Evolutionary conservation across 2,888 invertebrate species (phyloP), one percentile per base, ranked within the genome.

Genomic region (Cephus rjabovi): DNA sequence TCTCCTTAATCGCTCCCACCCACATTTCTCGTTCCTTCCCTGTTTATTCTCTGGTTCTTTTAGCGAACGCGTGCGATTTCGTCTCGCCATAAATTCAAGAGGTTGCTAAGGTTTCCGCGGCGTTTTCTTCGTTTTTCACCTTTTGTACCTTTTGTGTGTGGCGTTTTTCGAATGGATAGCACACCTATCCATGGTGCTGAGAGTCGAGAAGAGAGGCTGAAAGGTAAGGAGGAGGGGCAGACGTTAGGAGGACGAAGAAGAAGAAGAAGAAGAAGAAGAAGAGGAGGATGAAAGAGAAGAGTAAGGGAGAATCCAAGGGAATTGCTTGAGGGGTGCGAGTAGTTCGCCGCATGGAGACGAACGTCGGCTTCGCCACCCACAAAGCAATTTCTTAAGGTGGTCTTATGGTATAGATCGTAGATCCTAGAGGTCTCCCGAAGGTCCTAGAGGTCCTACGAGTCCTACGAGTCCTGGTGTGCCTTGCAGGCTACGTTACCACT

Each of bases 301-400:
- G 12, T 11, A 31, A 31, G 23, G 33, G 31, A 73, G 15, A 73
- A 23, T 23, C 56, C 23, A 56, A 56, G 56, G 23, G 56, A 56
- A 56, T 56, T 56, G 56, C 56, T 56, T 2, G 56, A 35, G 33
- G 30, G 71, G 73, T 68, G 73, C 73, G 56, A 40, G 73, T 71
- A 12, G 23, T 68, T 12, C 6, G 40, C 34, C n/a, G 23, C 33
- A 71, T n/a, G 33, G 71, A 71, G 71, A 71, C 71, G 33, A 71
- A 33, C 71, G 71, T 71, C 69, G 75, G 71, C 75, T 77, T 75
- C 77, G 70, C 33, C 77, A 75, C 71, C 70, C 75, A 71, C 34
- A 80, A 87, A 84, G 87, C 86, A 87, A 88, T 87, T 88, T 88
- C 87, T 88, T 88, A 86, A 83, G 82, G 83, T 80, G 84, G 85